Evolutionary conservation across 1,140 invertebrate genomes (phyloP).

Genomic region (Rhopalosiphum padi): DNA sequence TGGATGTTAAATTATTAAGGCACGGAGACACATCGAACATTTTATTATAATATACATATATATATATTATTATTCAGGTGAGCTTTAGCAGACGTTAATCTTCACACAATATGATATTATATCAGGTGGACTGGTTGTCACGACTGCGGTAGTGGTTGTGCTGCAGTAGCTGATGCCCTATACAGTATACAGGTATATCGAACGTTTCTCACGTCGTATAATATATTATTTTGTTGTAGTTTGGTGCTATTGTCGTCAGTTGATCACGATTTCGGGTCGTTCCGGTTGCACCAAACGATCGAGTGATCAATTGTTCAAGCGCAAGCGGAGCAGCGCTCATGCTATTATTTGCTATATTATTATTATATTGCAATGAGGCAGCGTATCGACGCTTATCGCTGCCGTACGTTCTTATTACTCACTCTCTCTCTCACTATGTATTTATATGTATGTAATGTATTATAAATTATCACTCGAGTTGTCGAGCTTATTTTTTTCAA

Average conservation of each 20-base stretch:
- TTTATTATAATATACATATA: background rate
- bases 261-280: background rate
- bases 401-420: background rate
- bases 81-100: slow-evolving; percentile 19
- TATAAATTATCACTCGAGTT: background rate
- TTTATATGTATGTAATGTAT: background rate
- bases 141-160: background rate
- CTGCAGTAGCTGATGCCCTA: background rate
- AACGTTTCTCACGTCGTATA: background rate
- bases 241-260: background rate
- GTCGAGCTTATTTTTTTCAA: background rate
- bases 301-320: background rate
- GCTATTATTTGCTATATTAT: background rate
- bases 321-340: background rate
- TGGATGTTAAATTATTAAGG: background rate
- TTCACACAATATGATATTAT: background rate
- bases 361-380: background rate
- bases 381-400: background rate
- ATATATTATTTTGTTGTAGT: background rate
- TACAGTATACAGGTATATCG: background rate
- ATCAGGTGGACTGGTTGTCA: background rate
- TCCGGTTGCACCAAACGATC: background rate
- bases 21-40: background rate
- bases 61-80: background rate
- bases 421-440: background rate